Percentiles rank a stretch among this genome's conserved stretches.
Conservation (phyloP, 2,113 vertebrate species). For the Hyaena hyaena region DNA sequence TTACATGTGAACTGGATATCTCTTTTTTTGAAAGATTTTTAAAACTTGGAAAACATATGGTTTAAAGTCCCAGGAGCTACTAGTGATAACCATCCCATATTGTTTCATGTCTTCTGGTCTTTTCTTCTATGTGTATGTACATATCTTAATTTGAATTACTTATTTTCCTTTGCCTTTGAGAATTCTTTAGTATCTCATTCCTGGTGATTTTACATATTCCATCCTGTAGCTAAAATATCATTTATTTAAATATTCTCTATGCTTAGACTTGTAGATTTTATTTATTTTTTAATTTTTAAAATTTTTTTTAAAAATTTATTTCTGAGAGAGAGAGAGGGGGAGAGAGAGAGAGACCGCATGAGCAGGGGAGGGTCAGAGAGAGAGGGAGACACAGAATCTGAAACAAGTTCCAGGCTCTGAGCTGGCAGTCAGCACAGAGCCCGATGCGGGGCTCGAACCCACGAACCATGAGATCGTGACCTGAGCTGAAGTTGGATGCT, state of each 20-base stretch:
- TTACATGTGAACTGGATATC: background rate
- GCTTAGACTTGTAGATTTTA: conserved; percentile 7
- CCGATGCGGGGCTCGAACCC: no score
- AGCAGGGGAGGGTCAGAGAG: no score
- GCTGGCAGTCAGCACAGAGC: no score
- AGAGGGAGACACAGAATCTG: no score
- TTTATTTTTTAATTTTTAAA: background rate
- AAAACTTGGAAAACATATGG: background rate
- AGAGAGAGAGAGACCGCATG: no score
- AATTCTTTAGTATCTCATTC: background rate
- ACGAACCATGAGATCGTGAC: no score
- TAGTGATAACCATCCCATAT: background rate
- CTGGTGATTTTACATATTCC: background rate
- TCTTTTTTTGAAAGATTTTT: conserved; percentile 24
- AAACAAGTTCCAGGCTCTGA: no score
- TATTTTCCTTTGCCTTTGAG: background rate
- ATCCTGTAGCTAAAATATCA: background rate
- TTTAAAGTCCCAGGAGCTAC: background rate
- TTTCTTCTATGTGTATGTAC: background rate
- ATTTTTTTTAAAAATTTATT: no score
- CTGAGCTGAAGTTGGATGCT: no score
- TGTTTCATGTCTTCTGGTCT: background rate
- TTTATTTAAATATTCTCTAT: background rate
- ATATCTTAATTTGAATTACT: background rate
- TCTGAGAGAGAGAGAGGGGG: no score